Percentiles rank a stretch among this genome's conserved stretches.
Conservation (phyloP, 2,797 vertebrate genomes). For the Furcifer pardalis region DNA sequence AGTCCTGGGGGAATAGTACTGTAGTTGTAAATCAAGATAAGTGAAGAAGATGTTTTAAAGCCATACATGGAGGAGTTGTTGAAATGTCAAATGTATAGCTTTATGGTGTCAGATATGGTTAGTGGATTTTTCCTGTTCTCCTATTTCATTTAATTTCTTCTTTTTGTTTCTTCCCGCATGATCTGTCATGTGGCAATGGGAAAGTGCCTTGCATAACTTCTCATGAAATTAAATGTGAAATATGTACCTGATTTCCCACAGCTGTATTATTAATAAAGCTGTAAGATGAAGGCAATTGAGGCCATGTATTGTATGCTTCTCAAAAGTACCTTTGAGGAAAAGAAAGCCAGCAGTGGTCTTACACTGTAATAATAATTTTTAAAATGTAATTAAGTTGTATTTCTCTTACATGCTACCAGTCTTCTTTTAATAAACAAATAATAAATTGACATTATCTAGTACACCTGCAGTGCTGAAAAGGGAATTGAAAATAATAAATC, state of each 20-base stretch:
- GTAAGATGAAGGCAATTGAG: slow-evolving; percentile 4
- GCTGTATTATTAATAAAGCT: slow-evolving; percentile 12
- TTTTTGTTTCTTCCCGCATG: neutral
- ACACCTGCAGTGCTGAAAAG: neutral
- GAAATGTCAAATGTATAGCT: neutral
- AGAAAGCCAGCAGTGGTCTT: neutral
- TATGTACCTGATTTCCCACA: neutral
- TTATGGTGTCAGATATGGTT: neutral
- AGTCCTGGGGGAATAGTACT: no score
- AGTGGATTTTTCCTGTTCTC: neutral
- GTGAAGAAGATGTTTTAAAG: neutral
- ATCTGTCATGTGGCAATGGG: neutral
- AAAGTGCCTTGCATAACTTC: neutral
- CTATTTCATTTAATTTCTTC: neutral
- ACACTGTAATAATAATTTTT: slow-evolving; percentile 14
- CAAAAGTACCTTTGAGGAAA: neutral
- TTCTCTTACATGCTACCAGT: neutral
- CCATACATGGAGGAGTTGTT: neutral
- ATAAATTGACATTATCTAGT: neutral
- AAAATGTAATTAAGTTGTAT: neutral
- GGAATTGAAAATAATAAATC: neutral
- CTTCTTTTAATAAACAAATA: neutral
- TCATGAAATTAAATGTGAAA: slow-evolving; percentile 25
- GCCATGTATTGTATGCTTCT: slow-evolving; percentile 7
- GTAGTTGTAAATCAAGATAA: neutral